phyloP scores from a whole-genome alignment of 1,140 invertebrate genomes.

The Lordiphosa clarofinis region DNA sequence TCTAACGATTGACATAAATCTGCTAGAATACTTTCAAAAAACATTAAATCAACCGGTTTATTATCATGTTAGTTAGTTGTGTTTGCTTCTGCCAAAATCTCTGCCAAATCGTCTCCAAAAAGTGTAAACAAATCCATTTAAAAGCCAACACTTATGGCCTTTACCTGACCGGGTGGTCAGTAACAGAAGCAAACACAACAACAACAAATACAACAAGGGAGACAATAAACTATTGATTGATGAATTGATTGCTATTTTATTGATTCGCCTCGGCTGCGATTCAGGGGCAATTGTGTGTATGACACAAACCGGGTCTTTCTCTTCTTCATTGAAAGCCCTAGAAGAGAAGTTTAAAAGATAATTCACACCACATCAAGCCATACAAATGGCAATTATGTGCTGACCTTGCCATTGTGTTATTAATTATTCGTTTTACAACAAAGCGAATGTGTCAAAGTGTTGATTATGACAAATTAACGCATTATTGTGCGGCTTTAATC shows the following conservation, averaged over 20 bases:
- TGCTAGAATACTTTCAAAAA: constrained; percentile 63
- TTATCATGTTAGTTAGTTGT: constrained; percentile 13
- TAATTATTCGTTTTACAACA: constrained; percentile 5
- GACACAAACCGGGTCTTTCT: constrained; percentile 52
- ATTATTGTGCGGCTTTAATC: background rate
- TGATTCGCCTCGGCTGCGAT: constrained; percentile 32
- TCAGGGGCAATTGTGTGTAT: constrained; percentile 47
- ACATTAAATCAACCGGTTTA: constrained; percentile 64
- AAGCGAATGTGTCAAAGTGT: constrained; percentile 6
- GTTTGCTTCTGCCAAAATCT: constrained; percentile 26
- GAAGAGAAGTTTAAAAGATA: too few relatives aligned
- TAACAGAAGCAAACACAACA: background rate
- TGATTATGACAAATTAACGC: constrained; percentile 12
- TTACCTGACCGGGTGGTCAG: constrained; percentile 28
- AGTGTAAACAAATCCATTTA: constrained; percentile 61
- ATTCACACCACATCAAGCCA: background rate
- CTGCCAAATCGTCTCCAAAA: constrained; percentile 43
- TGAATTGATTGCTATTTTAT: constrained; percentile 64
- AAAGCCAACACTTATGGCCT: constrained; percentile 30
- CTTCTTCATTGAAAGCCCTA: background rate
- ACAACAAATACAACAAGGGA: constrained; percentile 3
- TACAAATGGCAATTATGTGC: constrained; percentile 8
- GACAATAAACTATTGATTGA: constrained; percentile 62
- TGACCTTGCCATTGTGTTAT: constrained; percentile 10
- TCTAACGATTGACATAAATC: constrained; percentile 51